Evolutionary conservation across 2,797 vertebrate genomes (phyloP).

Genomic region (Amazona ochrocephala): DNA sequence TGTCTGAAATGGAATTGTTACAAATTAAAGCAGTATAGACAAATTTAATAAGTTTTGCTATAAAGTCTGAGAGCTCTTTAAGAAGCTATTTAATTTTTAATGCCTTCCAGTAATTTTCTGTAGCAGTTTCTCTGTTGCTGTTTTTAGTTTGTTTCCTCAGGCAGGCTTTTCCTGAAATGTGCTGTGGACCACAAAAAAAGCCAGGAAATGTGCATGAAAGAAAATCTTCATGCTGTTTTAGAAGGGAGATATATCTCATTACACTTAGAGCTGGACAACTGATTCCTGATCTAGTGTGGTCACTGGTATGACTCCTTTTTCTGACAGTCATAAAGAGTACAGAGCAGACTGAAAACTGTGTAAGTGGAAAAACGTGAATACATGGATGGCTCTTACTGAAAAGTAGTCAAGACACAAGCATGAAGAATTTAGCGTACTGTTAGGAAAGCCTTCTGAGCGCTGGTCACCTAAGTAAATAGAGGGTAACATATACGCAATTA

Average conservation of each 20-base stretch:
- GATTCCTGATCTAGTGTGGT: conserved; percentile 22
- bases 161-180: neutral
- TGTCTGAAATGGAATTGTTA: neutral
- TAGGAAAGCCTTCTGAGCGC: neutral
- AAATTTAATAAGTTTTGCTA: neutral
- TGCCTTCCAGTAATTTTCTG: neutral
- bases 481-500: neutral
- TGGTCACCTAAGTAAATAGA: neutral
- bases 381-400: neutral
- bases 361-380: neutral
- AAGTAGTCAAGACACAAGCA: neutral
- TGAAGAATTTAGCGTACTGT: neutral
- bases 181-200: neutral
- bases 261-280: conserved; percentile 11
- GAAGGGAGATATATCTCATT: conserved; percentile 30
- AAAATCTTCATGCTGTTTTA: conserved; percentile 19
- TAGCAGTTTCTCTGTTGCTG: neutral
- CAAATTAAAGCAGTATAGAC: neutral
- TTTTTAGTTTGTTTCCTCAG: conserved; percentile 6
- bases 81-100: neutral
- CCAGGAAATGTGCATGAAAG: neutral
- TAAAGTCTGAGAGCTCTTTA: neutral
- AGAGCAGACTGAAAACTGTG: neutral
- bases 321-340: neutral
- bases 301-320: neutral